Base-by-base conservation (phyloP, 2,113 vertebrate genomes). In the Gavia stellata region DNA sequence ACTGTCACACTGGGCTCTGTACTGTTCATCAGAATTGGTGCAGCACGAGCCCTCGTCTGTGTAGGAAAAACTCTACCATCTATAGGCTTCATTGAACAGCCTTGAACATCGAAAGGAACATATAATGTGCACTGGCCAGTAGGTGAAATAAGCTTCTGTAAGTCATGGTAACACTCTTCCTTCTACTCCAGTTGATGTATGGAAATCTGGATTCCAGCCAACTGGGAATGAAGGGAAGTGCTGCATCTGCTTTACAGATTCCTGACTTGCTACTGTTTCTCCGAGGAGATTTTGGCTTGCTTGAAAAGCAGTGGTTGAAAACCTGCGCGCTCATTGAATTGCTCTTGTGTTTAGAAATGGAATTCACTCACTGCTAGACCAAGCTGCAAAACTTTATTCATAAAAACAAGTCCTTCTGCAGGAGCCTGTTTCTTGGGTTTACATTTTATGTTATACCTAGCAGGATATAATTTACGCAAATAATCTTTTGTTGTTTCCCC, bases 381-480 rank as follows among this genome's bases (percentile, higher is more conserved):
- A 90, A 50, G 14, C 20, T 86, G 18, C 23, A 56, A 67, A 92
- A 88, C 18, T 92, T 73, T 74, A 65, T 67, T 83, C 42, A 31
- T 29, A 56, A 82, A 88, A 71, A 3, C 31, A 74, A 38, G 9
- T 38, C 34, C 49, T 91, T 63, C 68, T 90, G 15, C 31, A 88
- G 31, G 23, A 82, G n/a, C n/a, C 49, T 65, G 10, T 78, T 92
- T 85, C 73, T 72, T 52, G 7, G 28, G 10, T 85, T 90, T 94
- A 28, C 3, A 13, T 77, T 84, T 89, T 67, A 44, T 67, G 31
- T 73, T 77, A 73, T 44, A 26, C 55, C 63, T 92, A 66, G 16
- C 36, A 88, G 71, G 65, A 65, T 77, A 38, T 50, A 66, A 94
- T 86, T 87, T 79, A 85, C 75, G 67, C 42, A 96, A 95, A 92